Conservation (phyloP, 2,113 vertebrate species). For the Nothoprocta pentlandii region DNA sequence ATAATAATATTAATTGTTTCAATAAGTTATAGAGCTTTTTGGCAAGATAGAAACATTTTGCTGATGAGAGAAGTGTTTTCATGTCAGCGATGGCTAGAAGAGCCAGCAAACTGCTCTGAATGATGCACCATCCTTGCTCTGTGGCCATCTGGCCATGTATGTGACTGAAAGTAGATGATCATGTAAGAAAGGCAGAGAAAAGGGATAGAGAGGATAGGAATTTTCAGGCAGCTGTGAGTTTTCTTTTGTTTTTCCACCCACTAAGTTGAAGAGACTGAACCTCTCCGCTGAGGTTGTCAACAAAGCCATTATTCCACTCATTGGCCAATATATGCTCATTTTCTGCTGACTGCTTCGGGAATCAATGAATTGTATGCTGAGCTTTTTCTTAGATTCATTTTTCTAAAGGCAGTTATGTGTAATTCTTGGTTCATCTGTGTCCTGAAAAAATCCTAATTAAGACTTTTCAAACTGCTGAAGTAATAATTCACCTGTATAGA, state of each 20-base stretch:
- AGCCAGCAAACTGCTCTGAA: not conserved
- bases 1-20: not conserved
- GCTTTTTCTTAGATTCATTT: slow-evolving; percentile 46
- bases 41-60: not conserved
- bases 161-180: not conserved
- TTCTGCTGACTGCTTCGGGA: slow-evolving; percentile 61
- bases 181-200: not conserved
- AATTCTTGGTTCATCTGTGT: slow-evolving; percentile 20
- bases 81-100: not conserved
- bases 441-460: slow-evolving; percentile 19
- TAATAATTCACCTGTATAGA: not conserved
- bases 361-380: slow-evolving; percentile 7
- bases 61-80: not conserved
- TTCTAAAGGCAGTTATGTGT: not conserved
- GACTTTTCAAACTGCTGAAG: not conserved
- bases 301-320: slow-evolving; percentile 76
- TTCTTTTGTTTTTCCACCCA: not conserved
- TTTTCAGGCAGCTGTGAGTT: not conserved
- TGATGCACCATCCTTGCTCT: not conserved
- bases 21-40: not conserved
- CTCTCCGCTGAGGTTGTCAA: slow-evolving; percentile 57
- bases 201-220: not conserved
- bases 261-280: slow-evolving; percentile 36
- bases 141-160: not conserved
- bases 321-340: slow-evolving; percentile 68